Conservation (phyloP, 2,888 invertebrate species). For the Thera britannica region DNA sequence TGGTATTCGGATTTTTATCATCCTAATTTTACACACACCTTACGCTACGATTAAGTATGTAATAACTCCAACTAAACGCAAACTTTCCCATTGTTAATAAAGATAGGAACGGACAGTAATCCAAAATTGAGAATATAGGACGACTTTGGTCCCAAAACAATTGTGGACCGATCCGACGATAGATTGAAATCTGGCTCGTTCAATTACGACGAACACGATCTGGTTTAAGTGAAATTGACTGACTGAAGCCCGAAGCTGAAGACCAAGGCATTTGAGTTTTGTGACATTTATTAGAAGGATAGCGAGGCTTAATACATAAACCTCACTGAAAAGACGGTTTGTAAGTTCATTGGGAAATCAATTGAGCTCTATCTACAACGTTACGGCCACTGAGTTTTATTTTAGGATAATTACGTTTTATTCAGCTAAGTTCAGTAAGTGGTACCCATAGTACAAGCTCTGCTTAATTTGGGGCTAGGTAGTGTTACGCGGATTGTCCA, state of each 20-base stretch:
- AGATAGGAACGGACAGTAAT: slow-evolving; percentile 2
- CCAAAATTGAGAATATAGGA: slow-evolving; percentile 4
- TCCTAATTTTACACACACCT: not conserved
- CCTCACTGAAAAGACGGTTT: slow-evolving; percentile 2
- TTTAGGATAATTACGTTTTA: not conserved
- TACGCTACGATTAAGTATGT: not conserved
- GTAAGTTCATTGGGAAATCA: slow-evolving; percentile 1
- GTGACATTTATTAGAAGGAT: slow-evolving; percentile 24
- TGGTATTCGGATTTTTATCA: not conserved
- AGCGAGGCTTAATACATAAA: slow-evolving; percentile 16
- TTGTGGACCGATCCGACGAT: slow-evolving; percentile 29
- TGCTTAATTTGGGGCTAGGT: too few species aligned
- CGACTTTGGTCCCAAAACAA: slow-evolving; percentile 26
- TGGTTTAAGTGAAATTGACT: slow-evolving; percentile 46
- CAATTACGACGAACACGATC: slow-evolving; percentile 58
- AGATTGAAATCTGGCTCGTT: slow-evolving; percentile 56
- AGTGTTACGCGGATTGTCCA: too few species aligned
- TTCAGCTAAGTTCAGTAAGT: too few species aligned
- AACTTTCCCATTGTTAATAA: not conserved
- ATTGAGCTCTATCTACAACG: not conserved
- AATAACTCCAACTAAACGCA: not conserved
- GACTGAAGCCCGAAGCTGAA: slow-evolving; percentile 28
- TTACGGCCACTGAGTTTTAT: not conserved
- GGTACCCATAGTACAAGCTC: too few species aligned
- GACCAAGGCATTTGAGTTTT: slow-evolving; percentile 21